These are phyloP conservation scores for Polymixis lichenea DNA, from an alignment of 2,888 invertebrate species.

Conservation along the genomic window DNA sequence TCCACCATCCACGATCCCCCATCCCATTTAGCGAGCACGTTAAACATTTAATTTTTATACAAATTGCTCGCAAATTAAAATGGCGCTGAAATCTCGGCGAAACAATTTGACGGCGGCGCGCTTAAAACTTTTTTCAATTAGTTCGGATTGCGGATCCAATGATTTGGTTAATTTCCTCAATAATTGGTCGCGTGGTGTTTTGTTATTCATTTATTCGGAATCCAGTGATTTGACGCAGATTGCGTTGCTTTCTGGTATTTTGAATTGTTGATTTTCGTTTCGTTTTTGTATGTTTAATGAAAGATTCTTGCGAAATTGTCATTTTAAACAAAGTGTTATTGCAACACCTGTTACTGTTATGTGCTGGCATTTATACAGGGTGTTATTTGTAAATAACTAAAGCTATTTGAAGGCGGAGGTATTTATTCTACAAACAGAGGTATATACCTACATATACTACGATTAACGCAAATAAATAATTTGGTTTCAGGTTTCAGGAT, in stretches of 20 bases:
- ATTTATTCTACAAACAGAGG: background rate
- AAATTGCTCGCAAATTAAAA: constrained; percentile 74
- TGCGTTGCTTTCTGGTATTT: constrained; percentile 44
- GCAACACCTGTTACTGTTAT: background rate
- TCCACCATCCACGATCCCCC: constrained; percentile 9
- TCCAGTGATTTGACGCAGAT: constrained; percentile 51
- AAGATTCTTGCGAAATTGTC: constrained; percentile 22
- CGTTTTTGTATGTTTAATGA: constrained; percentile 16
- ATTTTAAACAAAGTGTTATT: constrained; percentile 9
- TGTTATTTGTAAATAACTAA: constrained; percentile 2
- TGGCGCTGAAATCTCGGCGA: constrained; percentile 59
- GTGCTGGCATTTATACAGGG: background rate
- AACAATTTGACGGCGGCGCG: constrained; percentile 63
- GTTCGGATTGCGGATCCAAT: constrained; percentile 57
- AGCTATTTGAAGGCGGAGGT: background rate
- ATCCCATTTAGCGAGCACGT: constrained; percentile 63
- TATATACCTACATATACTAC: background rate
- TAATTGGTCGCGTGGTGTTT: constrained; percentile 57
- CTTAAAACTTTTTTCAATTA: constrained; percentile 65
- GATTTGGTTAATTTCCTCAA: constrained; percentile 65
- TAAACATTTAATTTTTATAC: constrained; percentile 74
- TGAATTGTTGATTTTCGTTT: constrained; percentile 51
- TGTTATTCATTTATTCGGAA: constrained; percentile 61
- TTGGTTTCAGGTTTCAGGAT: background rate
- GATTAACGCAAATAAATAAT: background rate